Conservation (phyloP, 2,113 vertebrate genomes). For the Urocolius indicus region DNA sequence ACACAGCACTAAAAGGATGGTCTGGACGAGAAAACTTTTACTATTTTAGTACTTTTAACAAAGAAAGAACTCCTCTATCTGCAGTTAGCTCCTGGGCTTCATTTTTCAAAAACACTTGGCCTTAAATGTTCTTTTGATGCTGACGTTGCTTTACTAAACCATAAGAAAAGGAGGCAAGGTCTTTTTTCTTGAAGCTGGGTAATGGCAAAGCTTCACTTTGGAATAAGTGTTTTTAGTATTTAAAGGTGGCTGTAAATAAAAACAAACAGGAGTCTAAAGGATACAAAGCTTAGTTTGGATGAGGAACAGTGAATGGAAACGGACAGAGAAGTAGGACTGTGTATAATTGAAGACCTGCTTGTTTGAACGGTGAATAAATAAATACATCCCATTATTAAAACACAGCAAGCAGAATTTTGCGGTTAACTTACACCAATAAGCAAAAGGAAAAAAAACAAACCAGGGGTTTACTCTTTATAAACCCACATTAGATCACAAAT, state of each 20-base stretch:
- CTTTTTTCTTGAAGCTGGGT: not conserved
- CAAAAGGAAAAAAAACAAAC: not conserved
- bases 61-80: not conserved
- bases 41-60: not conserved
- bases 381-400: not conserved
- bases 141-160: not conserved
- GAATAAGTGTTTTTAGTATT: not conserved
- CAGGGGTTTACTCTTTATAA: not conserved
- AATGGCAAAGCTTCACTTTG: not conserved
- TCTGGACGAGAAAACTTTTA: not conserved
- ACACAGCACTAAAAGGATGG: not conserved
- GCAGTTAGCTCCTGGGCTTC: not conserved
- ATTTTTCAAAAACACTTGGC: not conserved
- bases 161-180: not conserved
- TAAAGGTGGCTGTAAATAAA: fast-evolving
- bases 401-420: not conserved
- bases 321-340: not conserved
- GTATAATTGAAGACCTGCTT: not conserved
- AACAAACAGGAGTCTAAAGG: not conserved
- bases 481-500: not conserved
- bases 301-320: not conserved
- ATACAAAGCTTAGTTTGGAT: not conserved
- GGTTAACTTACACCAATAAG: fast-evolving
- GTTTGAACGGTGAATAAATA: not conserved
- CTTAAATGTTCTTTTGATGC: not conserved